Evolutionary conservation across 2,113 vertebrate species (phyloP), one percentile per base, ranked within the genome.

Genomic region (Rhynchomys soricoides): DNA sequence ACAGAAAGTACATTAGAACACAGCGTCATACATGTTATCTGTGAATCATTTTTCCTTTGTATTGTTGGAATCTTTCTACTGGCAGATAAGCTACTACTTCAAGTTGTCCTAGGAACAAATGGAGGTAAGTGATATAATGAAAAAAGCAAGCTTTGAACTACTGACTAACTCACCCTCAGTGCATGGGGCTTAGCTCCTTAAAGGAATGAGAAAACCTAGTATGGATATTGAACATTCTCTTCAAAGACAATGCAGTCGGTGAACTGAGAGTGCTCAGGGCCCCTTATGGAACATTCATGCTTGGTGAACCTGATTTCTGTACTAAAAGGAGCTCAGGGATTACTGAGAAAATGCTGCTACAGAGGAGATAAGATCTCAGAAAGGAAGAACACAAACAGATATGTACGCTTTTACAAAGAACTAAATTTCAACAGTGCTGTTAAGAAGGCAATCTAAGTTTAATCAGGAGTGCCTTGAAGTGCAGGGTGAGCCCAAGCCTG

Each of bases 221-320:
- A 15, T 92, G 92, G 86, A 4, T 81, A 17, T 74, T 79, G 91
- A 97, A 92, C 50, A n/a, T 59, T 93, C 7, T 59, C 96, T 97
- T 86, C 26, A 93, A 1, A 96, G 93, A 83, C 15, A 66, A 45
- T 93, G 21, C 77, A 97, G 78, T 96, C 92, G 92, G 24, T 13
- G 62, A 97, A 48, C 43, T 82, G 91, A 73, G 77, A 98, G 93
- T 97, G 89, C 7, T 50, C 31, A 73, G 68, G 15, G 93, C 77
- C 62, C 19, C 75, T 94, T 90, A 13, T 59, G 26, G 85, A 97
- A 98, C 97, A 92, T 97, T 97, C 62, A 87, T 95, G 93, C n/a
- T 96, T 34, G 26, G 74, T 57, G 97, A 96, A 97, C 94, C 93
- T 43, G 88, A 55, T 91, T 77, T 97, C 48, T 93, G 81, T 93